A percentile compares a stretch with the other conserved stretches of the same genome.
Evolutionary conservation across 2,113 vertebrate genomes (phyloP).

Genomic region (Chrysochloris asiatica): DNA sequence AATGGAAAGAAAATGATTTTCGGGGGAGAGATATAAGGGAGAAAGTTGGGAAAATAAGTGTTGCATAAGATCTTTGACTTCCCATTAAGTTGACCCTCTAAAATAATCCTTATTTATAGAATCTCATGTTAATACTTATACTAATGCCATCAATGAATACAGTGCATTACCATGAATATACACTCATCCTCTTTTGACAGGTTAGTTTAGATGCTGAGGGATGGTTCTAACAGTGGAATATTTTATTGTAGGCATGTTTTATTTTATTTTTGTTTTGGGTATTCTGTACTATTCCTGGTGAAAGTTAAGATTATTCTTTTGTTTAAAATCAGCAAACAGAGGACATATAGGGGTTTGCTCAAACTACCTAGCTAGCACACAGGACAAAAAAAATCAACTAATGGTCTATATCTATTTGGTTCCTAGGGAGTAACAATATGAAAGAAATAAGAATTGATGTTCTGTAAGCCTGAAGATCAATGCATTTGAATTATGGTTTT

Average conservation of each 20-base stretch:
- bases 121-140: not conserved
- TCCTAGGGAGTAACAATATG: not conserved
- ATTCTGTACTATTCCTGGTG: not conserved
- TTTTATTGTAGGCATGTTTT: not conserved
- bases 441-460: not conserved
- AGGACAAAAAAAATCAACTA: not conserved
- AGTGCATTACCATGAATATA: not conserved
- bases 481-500: too few species aligned
- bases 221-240: not conserved
- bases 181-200: not conserved
- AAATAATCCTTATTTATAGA: not conserved
- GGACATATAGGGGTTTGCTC: not conserved
- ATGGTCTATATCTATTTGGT: not conserved
- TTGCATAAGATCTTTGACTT: conserved; percentile 24
- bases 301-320: not conserved
- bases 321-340: not conserved
- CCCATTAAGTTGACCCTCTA: conserved; percentile 29
- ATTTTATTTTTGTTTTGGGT: not conserved
- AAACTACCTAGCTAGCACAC: not conserved
- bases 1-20: conserved; percentile 21
- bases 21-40: not conserved
- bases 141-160: not conserved
- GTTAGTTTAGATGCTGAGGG: not conserved
- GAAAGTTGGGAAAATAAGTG: not conserved
- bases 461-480: not conserved